Evolutionary conservation across 1,140 invertebrate genomes (phyloP).

Genomic region (Teleogryllus occipitalis): DNA sequence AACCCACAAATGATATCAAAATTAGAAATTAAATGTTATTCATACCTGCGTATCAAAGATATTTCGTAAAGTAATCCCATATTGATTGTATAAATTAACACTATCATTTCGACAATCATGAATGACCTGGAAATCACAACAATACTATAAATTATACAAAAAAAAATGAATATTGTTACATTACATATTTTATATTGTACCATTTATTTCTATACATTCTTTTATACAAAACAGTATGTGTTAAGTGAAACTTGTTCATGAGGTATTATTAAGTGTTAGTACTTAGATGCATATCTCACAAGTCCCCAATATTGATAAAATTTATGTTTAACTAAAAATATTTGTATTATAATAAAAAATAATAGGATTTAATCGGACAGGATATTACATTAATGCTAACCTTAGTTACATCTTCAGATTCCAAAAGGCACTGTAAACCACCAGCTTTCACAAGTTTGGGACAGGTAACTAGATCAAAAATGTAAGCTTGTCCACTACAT

Average conservation of each 20-base stretch:
- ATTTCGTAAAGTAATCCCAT: constrained; percentile 73
- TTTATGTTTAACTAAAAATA: background rate
- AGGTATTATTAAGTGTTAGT: no score
- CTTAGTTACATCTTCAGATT: constrained; percentile 76
- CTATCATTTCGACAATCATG: constrained; percentile 92
- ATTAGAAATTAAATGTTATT: background rate
- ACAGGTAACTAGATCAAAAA: constrained; percentile 85
- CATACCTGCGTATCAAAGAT: constrained; percentile 91
- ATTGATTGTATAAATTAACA: constrained; percentile 80
- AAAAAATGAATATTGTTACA: background rate
- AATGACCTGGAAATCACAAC: constrained; percentile 56
- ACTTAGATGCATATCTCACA: no score
- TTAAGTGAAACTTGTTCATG: no score
- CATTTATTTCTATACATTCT: background rate
- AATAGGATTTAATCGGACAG: background rate
- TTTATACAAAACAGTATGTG: no score
- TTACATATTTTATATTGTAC: background rate
- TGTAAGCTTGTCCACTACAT: constrained; percentile 63
- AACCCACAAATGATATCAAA: background rate
- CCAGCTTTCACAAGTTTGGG: constrained; percentile 69
- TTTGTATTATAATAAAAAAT: background rate
- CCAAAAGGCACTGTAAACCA: constrained; percentile 69
- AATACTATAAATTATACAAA: constrained; percentile 23
- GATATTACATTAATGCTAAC: constrained; percentile 37
- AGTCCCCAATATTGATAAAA: background rate